These are phyloP conservation scores for Plecotus auritus DNA, from an alignment of 2,113 vertebrate species.

Conservation along the genomic window DNA sequence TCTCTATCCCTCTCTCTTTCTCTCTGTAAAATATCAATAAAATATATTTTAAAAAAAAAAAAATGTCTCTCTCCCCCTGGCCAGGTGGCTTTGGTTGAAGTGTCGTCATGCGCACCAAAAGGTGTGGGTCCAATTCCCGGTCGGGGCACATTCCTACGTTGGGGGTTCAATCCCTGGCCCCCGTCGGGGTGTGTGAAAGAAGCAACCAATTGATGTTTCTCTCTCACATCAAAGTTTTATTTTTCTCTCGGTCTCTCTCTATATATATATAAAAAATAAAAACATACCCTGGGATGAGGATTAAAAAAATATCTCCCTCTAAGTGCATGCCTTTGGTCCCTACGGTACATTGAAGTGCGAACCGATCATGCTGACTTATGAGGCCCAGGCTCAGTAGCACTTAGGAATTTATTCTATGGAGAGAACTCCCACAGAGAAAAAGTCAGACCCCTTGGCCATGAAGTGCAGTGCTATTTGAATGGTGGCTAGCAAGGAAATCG, in stretches of 20 bases:
- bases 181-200: too few relatives aligned
- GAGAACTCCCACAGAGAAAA: not conserved
- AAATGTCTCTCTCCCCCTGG: not conserved
- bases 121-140: too few relatives aligned
- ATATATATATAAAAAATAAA: not conserved
- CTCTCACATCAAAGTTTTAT: too few relatives aligned
- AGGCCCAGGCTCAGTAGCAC: not conserved
- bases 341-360: not conserved
- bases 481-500: rapidly evolving
- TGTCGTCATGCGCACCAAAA: too few relatives aligned
- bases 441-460: not conserved
- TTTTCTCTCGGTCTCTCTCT: too few relatives aligned
- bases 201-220: too few relatives aligned
- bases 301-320: not conserved
- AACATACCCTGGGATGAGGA: not conserved
- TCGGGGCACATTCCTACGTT: too few relatives aligned
- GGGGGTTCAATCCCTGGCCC: too few relatives aligned
- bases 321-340: not conserved
- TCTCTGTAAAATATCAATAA: too few relatives aligned
- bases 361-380: not conserved
- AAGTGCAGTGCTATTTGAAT: rapidly evolving
- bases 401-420: not conserved
- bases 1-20: too few relatives aligned
- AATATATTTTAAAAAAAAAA: too few relatives aligned
- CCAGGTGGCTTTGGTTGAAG: not conserved